Base-by-base conservation (phyloP, 2,797 vertebrate genomes). In the Novumbra hubbsi region DNA sequence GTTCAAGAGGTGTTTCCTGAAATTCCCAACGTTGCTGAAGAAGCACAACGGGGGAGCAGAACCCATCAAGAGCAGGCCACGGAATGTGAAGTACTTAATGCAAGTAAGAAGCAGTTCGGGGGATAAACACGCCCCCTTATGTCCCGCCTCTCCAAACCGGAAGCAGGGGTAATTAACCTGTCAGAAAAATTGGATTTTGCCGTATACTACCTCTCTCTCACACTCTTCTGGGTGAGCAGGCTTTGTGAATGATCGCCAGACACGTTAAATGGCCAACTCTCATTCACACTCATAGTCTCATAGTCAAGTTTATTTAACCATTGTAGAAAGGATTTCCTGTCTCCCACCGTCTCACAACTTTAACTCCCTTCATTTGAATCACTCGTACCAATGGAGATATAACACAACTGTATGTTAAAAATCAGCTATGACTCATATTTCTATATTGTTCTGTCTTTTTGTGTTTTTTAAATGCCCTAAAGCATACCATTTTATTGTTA, bases 311-410 rank as follows among this genome's bases (percentile, higher is more conserved):
- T 87, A 80, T 87, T 83, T 83, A 86, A 65, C 81, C 83, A 86
- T 88, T 88, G 87, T 84, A 83, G 80, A 81, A 86, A 89, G 89
- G 87, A 92, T 92, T 92, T 92, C 90, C 88, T 90, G 81, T 83
- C 66, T 64, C 83, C 75, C 74, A 41, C 6, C 83, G 80, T 83
- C 67, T 28, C 77, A 68, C 78, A 27, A 57, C 34, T 73, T 76
- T 72, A 24, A 70, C 62, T 6, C 41, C 12, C 73, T 79, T 81
- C 79, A 76, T 65, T 84, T 81, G 74, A 76, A 45, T 78, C 69
- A 27, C 17, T 6, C 72, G 73, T 79, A 80, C 74, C 66, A 73
- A 69, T 24, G 21, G 38, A 41, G 19, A 19, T 28, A 52, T 38
- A n/a, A 49, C 16, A 16, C 5, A 45, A 28, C 16, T 73, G 24